Percentiles rank a stretch among this genome's conserved stretches.
Evolutionary conservation across 2,888 invertebrate species (phyloP).

Genomic region (Dasysyrphus tricinctus): DNA sequence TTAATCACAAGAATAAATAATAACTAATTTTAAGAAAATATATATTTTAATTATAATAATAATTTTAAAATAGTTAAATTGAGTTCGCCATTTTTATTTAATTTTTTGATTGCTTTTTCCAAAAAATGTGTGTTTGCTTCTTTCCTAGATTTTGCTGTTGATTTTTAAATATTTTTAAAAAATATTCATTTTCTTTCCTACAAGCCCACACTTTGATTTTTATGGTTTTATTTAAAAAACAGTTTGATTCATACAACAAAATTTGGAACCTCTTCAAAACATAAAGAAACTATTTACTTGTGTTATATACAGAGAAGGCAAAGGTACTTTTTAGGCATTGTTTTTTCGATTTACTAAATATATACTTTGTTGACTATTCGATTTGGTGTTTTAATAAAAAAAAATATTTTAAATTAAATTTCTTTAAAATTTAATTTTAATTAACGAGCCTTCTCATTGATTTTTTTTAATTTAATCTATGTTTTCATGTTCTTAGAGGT

Average conservation of each 20-base stretch:
- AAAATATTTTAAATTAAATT: constrained; percentile 23
- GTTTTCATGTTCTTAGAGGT: background rate
- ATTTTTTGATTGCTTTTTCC: constrained; percentile 54
- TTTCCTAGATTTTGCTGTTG: constrained; percentile 17
- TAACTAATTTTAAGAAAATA: constrained; percentile 63
- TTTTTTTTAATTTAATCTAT: constrained; percentile 1
- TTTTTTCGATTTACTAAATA: constrained; percentile 56
- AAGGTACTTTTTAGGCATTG: constrained; percentile 71
- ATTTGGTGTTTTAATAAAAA: constrained; percentile 60
- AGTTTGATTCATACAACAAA: background rate
- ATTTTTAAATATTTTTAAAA: constrained; percentile 58
- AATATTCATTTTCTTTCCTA: constrained; percentile 52
- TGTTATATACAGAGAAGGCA: constrained; percentile 64
- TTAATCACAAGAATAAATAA: constrained; percentile 72
- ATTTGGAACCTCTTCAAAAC: constrained; percentile 42
- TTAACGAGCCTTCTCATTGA: constrained; percentile 37
- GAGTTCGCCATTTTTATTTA: constrained; percentile 57
- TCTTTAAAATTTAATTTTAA: constrained; percentile 33
- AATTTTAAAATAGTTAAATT: constrained; percentile 63
- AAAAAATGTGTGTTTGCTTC: constrained; percentile 38
- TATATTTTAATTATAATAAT: constrained; percentile 50
- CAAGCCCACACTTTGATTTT: constrained; percentile 17
- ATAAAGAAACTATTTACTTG: constrained; percentile 16
- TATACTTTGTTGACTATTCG: constrained; percentile 62
- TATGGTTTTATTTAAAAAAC: constrained; percentile 30